Conservation (phyloP, 2,888 invertebrate genomes). For the Microplitis manilae region DNA sequence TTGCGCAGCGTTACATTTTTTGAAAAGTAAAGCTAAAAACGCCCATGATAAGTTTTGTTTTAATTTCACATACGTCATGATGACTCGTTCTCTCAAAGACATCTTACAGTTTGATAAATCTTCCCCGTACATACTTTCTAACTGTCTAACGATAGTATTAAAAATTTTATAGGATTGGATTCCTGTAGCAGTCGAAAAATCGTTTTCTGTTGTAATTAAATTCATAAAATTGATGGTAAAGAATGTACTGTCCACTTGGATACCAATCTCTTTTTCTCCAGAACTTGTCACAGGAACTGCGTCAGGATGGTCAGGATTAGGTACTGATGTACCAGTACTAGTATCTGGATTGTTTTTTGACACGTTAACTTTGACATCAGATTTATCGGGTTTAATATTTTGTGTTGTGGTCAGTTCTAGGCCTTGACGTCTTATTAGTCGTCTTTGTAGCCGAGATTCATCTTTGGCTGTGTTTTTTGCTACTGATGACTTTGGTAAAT, state of each 20-base stretch:
- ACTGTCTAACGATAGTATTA: not conserved
- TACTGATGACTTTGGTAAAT: not conserved
- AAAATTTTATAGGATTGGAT: not conserved
- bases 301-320: not conserved
- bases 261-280: not conserved
- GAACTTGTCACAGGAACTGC: not conserved
- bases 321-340: not conserved
- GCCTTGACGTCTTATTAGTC: not conserved
- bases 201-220: not conserved
- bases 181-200: not conserved
- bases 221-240: not conserved
- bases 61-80: conserved; percentile 40
- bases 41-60: conserved; percentile 44
- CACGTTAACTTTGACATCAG: not conserved
- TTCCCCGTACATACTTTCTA: not conserved
- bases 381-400: not conserved
- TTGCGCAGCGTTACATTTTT: not conserved
- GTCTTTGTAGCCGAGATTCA: not conserved
- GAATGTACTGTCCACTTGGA: not conserved
- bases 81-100: conserved; percentile 21
- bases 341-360: not conserved
- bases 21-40: conserved; percentile 35
- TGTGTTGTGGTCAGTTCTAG: not conserved
- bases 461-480: not conserved
- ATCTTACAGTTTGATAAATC: conserved; percentile 1